Conservation (phyloP, 2,797 vertebrate genomes). For the Varecia variegata region DNA sequence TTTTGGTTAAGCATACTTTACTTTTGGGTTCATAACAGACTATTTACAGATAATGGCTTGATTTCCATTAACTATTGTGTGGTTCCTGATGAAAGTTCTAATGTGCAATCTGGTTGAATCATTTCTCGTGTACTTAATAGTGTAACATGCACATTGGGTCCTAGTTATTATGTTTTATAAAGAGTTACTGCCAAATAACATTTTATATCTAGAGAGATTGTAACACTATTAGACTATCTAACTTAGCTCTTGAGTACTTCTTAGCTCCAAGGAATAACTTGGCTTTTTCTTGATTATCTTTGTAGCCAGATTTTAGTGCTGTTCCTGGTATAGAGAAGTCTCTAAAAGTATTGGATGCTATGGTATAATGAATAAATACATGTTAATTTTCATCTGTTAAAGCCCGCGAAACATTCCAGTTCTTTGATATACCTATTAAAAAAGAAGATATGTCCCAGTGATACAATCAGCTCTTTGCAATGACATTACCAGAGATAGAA, state of each 20-base stretch:
- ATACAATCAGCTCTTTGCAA: neutral
- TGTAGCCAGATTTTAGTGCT: conserved; percentile 50
- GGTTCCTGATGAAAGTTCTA: conserved; percentile 29
- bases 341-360: conserved; percentile 38
- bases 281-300: conserved; percentile 41
- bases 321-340: neutral
- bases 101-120: conserved; percentile 32
- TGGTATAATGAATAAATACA: conserved; percentile 46
- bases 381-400: conserved; percentile 46
- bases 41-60: conserved; percentile 56
- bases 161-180: conserved; percentile 45
- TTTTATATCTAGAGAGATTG: conserved; percentile 21
- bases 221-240: conserved; percentile 43
- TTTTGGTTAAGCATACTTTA: conserved; percentile 42
- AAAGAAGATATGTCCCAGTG: neutral
- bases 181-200: conserved; percentile 41
- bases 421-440: conserved; percentile 3
- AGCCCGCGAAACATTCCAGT: neutral
- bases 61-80: conserved; percentile 44
- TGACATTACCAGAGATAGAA: neutral
- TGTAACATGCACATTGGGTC: neutral
- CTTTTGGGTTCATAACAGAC: conserved; percentile 19
- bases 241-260: conserved; percentile 31
- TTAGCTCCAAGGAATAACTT: conserved; percentile 46
- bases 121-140: conserved; percentile 21